Base-by-base conservation (phyloP, 2,113 vertebrate genomes). In the Gymnocephalus cernua region DNA sequence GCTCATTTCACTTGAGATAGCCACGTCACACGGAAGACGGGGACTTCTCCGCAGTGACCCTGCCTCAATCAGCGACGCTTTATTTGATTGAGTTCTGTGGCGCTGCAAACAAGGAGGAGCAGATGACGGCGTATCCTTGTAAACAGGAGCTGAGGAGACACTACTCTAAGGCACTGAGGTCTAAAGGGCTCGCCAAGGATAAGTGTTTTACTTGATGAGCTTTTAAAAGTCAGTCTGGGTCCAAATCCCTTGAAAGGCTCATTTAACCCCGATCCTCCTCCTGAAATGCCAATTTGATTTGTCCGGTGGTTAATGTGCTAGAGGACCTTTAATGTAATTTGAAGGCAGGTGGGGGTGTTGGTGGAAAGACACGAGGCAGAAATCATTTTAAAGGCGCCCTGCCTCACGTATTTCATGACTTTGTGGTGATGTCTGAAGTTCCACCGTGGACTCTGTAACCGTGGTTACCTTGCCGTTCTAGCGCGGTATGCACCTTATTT, bases 301-400 rank as follows among this genome's bases (percentile, higher is more conserved):
- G 88, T 92, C 93, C 74, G 19, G 59, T 88, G 79, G 77, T 93
- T 94, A 94, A 94, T 93, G 89, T 93, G 83, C 86, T 85, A 85
- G 85, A 91, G 90, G 80, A 68, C 62, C 62, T 72, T 89, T 93
- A 92, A 93, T 92, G 88, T 90, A 70, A 94, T 93, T 86, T 90
- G 74, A 83, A 75, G 71, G 77, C 56, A 70, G 0, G 44, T 84
- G 77, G 54, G 51, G 84, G 72, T 27, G 56, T 53, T 64, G 41
- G 68, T 63, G 0, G 64, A 44, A 73, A 62, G 62, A 66, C 66
- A 23, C 12, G 2, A n/a, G 48, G 68, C 51, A 67, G 80, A 85
- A 87, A 92, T 82, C 61, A 86, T 88, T 91, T 89, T n/a, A n/a
- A n/a, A n/a, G n/a, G n/a, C n/a, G n/a, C n/a, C n/a, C n/a, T n/a